A percentile compares a stretch with the other conserved stretches of the same genome.
Conservation (phyloP, 2,797 vertebrate genomes). For the Coracias cyanogaster region DNA sequence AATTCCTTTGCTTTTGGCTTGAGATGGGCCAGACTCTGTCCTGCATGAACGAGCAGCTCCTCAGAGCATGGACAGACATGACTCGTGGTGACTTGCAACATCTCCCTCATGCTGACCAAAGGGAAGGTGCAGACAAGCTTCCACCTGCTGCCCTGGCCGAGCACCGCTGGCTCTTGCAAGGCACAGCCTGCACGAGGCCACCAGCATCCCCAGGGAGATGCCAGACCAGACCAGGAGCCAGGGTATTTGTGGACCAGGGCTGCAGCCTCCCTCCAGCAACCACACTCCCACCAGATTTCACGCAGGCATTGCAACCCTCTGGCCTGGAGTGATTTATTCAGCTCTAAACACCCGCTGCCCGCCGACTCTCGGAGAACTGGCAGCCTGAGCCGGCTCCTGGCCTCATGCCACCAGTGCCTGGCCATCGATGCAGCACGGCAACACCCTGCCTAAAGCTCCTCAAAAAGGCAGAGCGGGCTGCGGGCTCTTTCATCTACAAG, state of each 20-base stretch:
- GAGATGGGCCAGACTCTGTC: not conserved
- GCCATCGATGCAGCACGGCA: not conserved
- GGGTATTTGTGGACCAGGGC: accelerated
- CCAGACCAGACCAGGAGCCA: not conserved
- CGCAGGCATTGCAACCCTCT: not conserved
- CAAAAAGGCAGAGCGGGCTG: not conserved
- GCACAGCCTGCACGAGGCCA: not conserved
- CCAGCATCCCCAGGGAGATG: not conserved
- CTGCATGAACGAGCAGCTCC: not conserved
- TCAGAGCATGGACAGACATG: not conserved
- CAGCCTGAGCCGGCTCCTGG: not conserved
- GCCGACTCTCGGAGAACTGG: accelerated
- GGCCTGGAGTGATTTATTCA: not conserved
- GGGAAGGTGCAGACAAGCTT: not conserved
- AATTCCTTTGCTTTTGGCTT: not conserved
- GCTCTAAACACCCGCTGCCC: not conserved
- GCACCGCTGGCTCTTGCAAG: not conserved
- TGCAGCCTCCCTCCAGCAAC: not conserved
- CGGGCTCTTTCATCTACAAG: not conserved
- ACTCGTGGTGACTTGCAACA: accelerated
- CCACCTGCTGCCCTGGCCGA: not conserved
- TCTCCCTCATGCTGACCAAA: not conserved
- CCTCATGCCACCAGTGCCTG: accelerated
- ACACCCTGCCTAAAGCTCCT: not conserved
- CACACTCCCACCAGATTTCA: accelerated